phyloP scores from a whole-genome alignment of 2,797 vertebrate genomes.

The Ceryle rudis region DNA sequence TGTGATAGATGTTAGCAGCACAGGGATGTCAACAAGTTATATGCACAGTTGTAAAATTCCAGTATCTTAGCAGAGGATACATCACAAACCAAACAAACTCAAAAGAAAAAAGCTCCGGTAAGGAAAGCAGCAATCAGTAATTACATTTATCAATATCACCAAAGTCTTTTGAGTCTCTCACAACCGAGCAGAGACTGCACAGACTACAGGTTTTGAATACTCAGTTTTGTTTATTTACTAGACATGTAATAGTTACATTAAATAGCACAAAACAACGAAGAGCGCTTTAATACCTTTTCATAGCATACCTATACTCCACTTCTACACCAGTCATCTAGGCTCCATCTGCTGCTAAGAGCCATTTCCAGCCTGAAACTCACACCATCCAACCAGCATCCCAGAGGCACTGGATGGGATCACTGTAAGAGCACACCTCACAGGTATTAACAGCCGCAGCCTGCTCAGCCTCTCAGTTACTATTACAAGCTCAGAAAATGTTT shows the following conservation, averaged over 20 bases:
- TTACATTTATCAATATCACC: neutral
- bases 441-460: too few relatives aligned
- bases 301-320: too few relatives aligned
- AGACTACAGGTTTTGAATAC: neutral
- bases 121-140: neutral
- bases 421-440: accelerated
- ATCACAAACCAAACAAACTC: neutral
- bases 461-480: neutral
- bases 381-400: neutral
- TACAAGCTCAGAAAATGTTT: neutral
- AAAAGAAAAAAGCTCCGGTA: neutral
- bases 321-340: neutral
- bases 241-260: accelerated
- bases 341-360: neutral
- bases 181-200: neutral
- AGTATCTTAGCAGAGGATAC: accelerated
- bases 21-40: neutral
- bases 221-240: neutral
- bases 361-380: neutral
- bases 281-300: neutral
- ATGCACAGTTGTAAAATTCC: neutral
- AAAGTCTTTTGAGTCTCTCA: neutral
- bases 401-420: too few relatives aligned
- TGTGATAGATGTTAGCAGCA: neutral
- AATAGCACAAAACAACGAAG: neutral